Evolutionary conservation across 2,797 vertebrate genomes (phyloP), one percentile per base, ranked within the genome.

Genomic region (Acipenser ruthenus): DNA sequence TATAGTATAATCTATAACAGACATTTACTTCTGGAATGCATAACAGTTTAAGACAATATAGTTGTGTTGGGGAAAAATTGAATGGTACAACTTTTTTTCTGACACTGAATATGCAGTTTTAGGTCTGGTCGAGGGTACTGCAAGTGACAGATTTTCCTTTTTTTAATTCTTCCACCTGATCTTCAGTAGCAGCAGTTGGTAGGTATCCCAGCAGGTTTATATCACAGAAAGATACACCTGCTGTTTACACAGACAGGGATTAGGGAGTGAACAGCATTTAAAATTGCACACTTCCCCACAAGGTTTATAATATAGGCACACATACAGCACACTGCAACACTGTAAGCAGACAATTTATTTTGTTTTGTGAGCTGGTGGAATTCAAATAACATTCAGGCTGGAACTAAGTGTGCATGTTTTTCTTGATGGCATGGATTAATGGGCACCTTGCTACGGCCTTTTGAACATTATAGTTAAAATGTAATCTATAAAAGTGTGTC

Each of bases 181-280:
- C 66, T 55, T 47, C 18, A 49, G 63, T 60, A 63, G 47, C 63
- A 68, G 63, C 59, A 68, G 70, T 65, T 37, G 63, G 59, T 67
- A 56, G 48, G 50, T 12, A 60, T 65, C 70, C 63, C 70, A 71
- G 70, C 70, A 68, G 70, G 70, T 48, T 60, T 55, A 62, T 48
- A 68, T 60, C 66, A 49, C 55, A 64, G 63, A 65, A 55, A 63
- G 60, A 62, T 60, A 58, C 59, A 65, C 70, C 70, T 71, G 70
- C 70, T 68, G 70, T 71, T 71, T 68, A 52, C 66, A 68, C 70
- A 71, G 66, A 65, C 59, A 63, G 64, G 62, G 50, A 62, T 62
- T 55, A 62, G 65, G 6, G 49, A 23, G 18, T 18, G 60, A 62
- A 48, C 23, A 10, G 18, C 8, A 62, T 37, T 62, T 62, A 6